Base-by-base conservation (phyloP, 2,888 invertebrate species). In the Drosophila fungiperda region DNA sequence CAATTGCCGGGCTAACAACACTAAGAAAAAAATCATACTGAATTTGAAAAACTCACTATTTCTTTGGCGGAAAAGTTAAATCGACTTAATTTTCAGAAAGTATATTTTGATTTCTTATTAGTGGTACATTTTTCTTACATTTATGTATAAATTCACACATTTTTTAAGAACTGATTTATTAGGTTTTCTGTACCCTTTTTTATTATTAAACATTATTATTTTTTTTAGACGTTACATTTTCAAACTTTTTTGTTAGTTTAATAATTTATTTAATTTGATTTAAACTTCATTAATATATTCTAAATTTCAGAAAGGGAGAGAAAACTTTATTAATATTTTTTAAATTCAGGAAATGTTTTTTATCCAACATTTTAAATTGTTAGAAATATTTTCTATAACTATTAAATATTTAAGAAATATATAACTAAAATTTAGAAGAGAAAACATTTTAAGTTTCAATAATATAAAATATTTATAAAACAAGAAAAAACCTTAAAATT, bases 1-100 rank as follows among this genome's bases (percentile, higher is more conserved):
- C 68, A 65, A 52, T 68, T 62, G 61, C 7, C 11, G 54, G 12
- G 45, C 23, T 2, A 23, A 23, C 15, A 15, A 23, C 45, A 45
- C 45, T 45, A 4, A 1, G 4, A 23, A 15, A 45, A 45, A 45
- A 23, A 8, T 4, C 3, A 15, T 2, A 1, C 0, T 15, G 4
- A 8, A 8, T 8, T 23, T 45, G 0, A 8, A 23, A 23, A 23
- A 23, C 8, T 17, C 2, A 9, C 9, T 60, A 4, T 69, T 49
- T 29, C 53, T 63, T 54, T 38, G 69, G 52, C 2, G 8, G 7
- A 12, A 23, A 45, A 20, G 0, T 0, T 45, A 15, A 7, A 8
- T 15, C 1, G 4, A 1, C 8, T 23, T 8, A 2, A 15, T 45
- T 5, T 23, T 23, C 15, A 8, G 1, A 23, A 45, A 15, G 3